Evolutionary conservation across 2,888 invertebrate species (phyloP).

Genomic region (Hirtodrosophila alboralis): DNA sequence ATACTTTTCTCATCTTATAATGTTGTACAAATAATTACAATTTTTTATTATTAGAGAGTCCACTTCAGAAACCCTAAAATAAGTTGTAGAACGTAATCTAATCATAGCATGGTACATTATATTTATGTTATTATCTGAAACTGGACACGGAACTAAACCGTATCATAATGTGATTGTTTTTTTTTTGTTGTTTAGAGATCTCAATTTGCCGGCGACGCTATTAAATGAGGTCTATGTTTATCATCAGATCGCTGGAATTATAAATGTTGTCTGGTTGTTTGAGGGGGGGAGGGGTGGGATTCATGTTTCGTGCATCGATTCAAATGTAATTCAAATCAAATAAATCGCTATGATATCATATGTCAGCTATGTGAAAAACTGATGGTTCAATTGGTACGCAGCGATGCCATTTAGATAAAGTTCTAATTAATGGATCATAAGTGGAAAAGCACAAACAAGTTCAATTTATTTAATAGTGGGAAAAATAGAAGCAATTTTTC

Average conservation of each 20-base stretch:
- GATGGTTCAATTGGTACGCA: conserved; percentile 32
- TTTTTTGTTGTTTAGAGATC: conserved; percentile 29
- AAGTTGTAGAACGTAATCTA: conserved; percentile 31
- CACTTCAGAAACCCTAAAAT: not conserved
- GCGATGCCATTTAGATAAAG: conserved; percentile 30
- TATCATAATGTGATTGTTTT: conserved; percentile 11
- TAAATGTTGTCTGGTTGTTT: conserved; percentile 7
- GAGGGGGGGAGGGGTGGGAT: too few relatives aligned
- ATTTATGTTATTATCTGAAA: conserved; percentile 1
- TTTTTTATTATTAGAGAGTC: conserved; percentile 1
- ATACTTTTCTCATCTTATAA: not conserved
- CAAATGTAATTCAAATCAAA: conserved; percentile 6
- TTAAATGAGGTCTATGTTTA: conserved; percentile 29
- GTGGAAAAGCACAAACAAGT: not conserved
- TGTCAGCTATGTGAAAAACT: conserved; percentile 28
- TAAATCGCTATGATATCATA: conserved; percentile 42
- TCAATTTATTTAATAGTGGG: too few relatives aligned
- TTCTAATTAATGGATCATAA: conserved; percentile 33
- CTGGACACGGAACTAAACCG: not conserved
- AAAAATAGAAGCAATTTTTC: too few relatives aligned
- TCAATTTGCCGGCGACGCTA: conserved; percentile 26
- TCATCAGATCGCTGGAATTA: conserved; percentile 31
- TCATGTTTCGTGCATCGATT: conserved; percentile 7
- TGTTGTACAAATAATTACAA: conserved; percentile 25
- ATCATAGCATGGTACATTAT: conserved; percentile 15